Evolutionary conservation across 2,797 vertebrate genomes (phyloP).

Genomic region (Dermochelys coriacea): DNA sequence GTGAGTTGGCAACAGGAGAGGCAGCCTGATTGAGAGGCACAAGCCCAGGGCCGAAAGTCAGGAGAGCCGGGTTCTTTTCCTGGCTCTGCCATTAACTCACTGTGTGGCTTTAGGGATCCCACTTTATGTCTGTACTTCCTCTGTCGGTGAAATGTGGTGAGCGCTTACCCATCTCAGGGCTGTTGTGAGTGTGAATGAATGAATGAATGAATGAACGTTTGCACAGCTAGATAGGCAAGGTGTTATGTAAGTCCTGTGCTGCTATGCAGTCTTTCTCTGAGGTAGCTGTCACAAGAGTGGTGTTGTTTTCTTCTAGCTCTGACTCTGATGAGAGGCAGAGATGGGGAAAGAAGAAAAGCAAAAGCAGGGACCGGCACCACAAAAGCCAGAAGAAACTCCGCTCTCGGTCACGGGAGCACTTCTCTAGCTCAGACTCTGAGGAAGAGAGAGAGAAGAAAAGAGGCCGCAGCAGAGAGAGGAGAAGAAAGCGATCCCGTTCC

Average conservation of each 20-base stretch:
- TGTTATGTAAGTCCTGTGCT: neutral
- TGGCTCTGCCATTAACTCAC: neutral
- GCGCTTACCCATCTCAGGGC: neutral
- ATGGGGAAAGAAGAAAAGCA: slow-evolving; percentile 56
- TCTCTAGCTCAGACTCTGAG: slow-evolving; percentile 36
- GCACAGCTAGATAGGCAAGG: neutral
- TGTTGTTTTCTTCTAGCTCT: slow-evolving; percentile 13
- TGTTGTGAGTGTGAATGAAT: neutral
- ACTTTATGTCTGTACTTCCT: neutral
- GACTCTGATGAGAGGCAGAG: slow-evolving; percentile 51
- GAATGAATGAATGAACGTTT: neutral
- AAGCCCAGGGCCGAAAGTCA: neutral
- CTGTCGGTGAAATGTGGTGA: neutral
- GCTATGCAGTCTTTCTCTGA: neutral
- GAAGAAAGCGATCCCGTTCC: slow-evolving; percentile 55
- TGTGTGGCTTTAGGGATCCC: neutral
- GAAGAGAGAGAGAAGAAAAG: neutral
- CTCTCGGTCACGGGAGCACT: slow-evolving; percentile 15
- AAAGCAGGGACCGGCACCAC: slow-evolving; percentile 12
- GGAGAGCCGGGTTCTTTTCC: neutral
- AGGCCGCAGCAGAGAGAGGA: slow-evolving; percentile 12
- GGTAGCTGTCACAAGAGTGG: neutral
- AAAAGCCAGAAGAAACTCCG: slow-evolving; percentile 31
- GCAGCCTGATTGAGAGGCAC: neutral
- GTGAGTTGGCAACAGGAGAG: too few relatives aligned